phyloP scores from a whole-genome alignment of 2,113 vertebrate species.

The Anarrhichthys ocellatus region DNA sequence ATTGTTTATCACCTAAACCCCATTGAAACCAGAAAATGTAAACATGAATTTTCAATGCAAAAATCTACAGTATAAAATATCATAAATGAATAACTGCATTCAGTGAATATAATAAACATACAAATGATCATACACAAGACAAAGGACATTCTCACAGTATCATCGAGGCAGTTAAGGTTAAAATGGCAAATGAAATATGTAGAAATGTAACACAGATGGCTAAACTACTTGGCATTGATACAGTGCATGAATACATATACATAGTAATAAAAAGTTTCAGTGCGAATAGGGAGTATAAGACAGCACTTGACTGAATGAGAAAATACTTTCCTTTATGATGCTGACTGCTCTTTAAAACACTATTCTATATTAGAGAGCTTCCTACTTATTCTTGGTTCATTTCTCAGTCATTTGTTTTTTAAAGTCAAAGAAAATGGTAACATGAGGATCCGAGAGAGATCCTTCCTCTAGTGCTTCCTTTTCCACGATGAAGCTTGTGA shows the following conservation, averaged over 20 bases:
- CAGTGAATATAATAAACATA: slow-evolving; percentile 66
- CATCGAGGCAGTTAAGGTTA: slow-evolving; percentile 77
- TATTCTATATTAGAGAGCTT: slow-evolving; percentile 26
- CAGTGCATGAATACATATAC: slow-evolving; percentile 80
- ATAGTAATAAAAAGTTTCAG: slow-evolving; percentile 74
- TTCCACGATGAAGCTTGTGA: background rate
- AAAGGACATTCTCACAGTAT: slow-evolving; percentile 80
- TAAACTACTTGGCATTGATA: slow-evolving; percentile 60
- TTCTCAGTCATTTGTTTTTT: slow-evolving; percentile 11
- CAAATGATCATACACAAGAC: slow-evolving; percentile 56
- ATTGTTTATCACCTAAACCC: slow-evolving; percentile 17
- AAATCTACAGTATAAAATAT: slow-evolving; percentile 51
- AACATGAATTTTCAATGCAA: slow-evolving; percentile 56
- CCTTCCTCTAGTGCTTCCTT: slow-evolving; percentile 25
- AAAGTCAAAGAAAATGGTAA: background rate
- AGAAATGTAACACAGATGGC: slow-evolving; percentile 40
- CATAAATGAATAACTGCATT: slow-evolving; percentile 51
- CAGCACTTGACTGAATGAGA: slow-evolving; percentile 27
- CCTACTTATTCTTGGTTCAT: slow-evolving; percentile 1
- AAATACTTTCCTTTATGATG: slow-evolving; percentile 33
- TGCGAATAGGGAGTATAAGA: slow-evolving; percentile 68
- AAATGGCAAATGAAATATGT: slow-evolving; percentile 45
- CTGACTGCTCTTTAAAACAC: slow-evolving; percentile 25
- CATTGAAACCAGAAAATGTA: slow-evolving; percentile 58
- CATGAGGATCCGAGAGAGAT: background rate